phyloP scores from a whole-genome alignment of 2,797 vertebrate genomes.

The Premnoplex brunnescens region DNA sequence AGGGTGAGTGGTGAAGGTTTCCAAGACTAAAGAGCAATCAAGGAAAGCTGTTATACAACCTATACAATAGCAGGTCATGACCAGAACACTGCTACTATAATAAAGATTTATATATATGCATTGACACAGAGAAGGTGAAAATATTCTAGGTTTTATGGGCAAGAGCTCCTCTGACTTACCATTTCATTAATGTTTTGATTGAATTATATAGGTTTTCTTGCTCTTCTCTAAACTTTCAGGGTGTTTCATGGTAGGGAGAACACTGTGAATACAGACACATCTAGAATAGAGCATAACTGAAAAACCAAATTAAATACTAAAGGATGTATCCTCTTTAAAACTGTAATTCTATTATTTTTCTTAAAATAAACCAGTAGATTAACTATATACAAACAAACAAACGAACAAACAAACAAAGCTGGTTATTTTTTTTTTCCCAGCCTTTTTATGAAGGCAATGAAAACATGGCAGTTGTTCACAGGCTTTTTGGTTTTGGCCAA shows the following conservation, averaged over 20 bases:
- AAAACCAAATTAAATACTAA: neutral
- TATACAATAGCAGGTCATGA: neutral
- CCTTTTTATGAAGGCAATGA: neutral
- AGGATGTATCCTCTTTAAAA: neutral
- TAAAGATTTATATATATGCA: neutral
- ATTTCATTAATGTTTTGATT: neutral
- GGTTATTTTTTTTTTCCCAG: accelerated
- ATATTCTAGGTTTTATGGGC: neutral
- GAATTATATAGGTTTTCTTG: neutral
- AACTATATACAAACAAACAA: neutral
- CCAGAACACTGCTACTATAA: neutral
- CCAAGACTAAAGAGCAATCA: neutral
- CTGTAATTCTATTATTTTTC: neutral
- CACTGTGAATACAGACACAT: accelerated
- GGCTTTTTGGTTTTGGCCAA: neutral
- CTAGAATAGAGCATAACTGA: neutral
- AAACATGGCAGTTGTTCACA: neutral
- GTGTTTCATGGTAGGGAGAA: accelerated
- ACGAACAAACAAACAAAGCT: accelerated
- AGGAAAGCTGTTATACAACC: neutral
- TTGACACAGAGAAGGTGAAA: neutral
- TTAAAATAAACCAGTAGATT: neutral
- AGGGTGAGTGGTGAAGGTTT: neutral
- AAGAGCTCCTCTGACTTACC: neutral
- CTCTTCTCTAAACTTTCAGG: neutral